Base-by-base conservation (phyloP, 2,888 invertebrate species). In the Perithous albicinctus region DNA sequence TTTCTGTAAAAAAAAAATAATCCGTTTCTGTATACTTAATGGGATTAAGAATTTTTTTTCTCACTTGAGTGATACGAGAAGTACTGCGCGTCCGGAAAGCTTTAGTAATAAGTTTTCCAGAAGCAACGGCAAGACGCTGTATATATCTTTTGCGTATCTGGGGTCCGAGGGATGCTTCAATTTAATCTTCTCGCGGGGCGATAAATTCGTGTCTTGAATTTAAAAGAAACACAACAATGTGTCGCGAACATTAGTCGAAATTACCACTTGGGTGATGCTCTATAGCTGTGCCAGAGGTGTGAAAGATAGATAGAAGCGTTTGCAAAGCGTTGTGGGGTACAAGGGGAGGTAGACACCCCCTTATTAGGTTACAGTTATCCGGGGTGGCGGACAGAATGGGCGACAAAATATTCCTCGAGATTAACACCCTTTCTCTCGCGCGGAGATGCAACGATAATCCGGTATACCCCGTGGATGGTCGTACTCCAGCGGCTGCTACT, bases 351-450 rank as follows among this genome's bases (percentile, higher is more conserved):
- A 54, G 82, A 77, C 79, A 73, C 63, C 85, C 76, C 85, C 87
- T 91, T 90, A 91, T 91, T 90, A 90, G 89, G 88, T 90, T 90
- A 90, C 85, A 89, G 89, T 88, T 89, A 87, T 87, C 85, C 86
- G 77, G 70, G 81, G 73, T 35, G 59, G 74, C 76, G 81, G 26
- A 66, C 59, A 72, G 64, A 64, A 66, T 20, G 48, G 80, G 79
- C 64, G 85, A 86, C 83, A 88, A 90, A 91, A 90, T 91, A 89
- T 90, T 90, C 88, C 87, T 88, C 82, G 85, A 89, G 90, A 91
- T 91, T 91, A 92, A 90, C 90, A 88, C 88, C 87, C 86, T 86
- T 82, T 76, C 75, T 72, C 78, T 86, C 83, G 87, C 61, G 75
- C 67, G 72, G 38, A 75, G 85, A 86, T 87, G 81, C 86, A 87